These are phyloP conservation scores for Drosophila putrida DNA, from an alignment of 2,888 invertebrate genomes.

Conservation along the genomic window DNA sequence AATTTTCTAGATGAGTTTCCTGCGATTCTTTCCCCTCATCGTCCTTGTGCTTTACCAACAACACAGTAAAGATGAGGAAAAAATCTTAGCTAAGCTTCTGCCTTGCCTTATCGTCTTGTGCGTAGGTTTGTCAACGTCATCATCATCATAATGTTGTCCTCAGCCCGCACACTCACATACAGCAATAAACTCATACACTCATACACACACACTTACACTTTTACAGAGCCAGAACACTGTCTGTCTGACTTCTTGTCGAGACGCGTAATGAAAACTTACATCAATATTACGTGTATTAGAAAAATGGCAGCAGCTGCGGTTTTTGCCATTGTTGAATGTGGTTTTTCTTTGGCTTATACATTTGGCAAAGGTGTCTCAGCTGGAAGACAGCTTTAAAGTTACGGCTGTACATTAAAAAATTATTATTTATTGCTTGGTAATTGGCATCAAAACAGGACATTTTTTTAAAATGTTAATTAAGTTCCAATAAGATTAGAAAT, in stretches of 20 bases:
- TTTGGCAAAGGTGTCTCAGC: constrained; percentile 21
- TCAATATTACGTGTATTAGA: constrained; percentile 72
- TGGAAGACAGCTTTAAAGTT: constrained; percentile 32
- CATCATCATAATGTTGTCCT: constrained; percentile 62
- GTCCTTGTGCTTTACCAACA: constrained; percentile 1
- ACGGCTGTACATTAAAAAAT: constrained; percentile 9
- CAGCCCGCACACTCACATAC: constrained; percentile 21
- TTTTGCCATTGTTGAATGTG: constrained; percentile 26
- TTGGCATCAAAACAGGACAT: background rate
- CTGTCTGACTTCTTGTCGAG: constrained; percentile 44
- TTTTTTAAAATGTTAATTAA: background rate
- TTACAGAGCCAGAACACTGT: constrained; percentile 2
- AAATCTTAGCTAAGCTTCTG: constrained; percentile 65
- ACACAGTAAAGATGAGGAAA: constrained; percentile 19
- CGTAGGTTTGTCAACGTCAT: constrained; percentile 79
- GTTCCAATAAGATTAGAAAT: background rate
- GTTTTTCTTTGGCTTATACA: background rate
- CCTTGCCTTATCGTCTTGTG: constrained; percentile 48
- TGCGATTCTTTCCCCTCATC: constrained; percentile 48
- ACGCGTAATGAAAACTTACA: constrained; percentile 78
- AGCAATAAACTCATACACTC: constrained; percentile 7
- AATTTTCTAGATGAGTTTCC: constrained; percentile 82
- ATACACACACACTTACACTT: background rate
- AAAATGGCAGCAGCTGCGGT: constrained; percentile 70
- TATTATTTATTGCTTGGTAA: constrained; percentile 5